Conservation (phyloP, 2,797 vertebrate species). For the Cryptoblepharus egeriae region DNA sequence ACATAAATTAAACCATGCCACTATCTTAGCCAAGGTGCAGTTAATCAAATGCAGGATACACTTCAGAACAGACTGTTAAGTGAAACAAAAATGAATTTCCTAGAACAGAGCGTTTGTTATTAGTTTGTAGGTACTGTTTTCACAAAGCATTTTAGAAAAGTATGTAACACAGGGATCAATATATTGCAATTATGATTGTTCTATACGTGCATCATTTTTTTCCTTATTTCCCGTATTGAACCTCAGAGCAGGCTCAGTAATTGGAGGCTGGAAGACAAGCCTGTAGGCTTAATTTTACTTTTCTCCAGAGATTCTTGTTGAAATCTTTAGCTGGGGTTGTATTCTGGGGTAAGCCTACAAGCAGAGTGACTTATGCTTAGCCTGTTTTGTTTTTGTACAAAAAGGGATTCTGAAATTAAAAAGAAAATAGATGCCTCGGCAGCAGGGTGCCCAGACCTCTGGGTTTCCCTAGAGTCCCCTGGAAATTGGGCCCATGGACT, state of each 20-base stretch:
- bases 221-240: neutral
- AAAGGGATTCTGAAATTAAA: neutral
- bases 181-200: neutral
- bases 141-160: constrained; percentile 23
- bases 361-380: neutral
- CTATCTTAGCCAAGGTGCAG: constrained; percentile 19
- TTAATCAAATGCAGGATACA: constrained; percentile 11
- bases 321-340: neutral
- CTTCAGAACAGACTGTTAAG: constrained; percentile 12
- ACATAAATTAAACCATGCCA: constrained; percentile 4
- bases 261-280: neutral
- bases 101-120: neutral
- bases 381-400: neutral
- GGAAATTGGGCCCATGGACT: too few species aligned
- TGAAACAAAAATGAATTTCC: constrained; percentile 1
- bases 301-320: neutral
- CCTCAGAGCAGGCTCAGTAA: neutral
- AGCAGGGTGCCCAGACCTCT: too few species aligned
- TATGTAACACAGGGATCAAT: neutral
- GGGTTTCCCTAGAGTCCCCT: too few species aligned
- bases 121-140: neutral
- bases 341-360: neutral
- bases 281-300: neutral
- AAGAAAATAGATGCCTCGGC: neutral
- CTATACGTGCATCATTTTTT: neutral